Evolutionary conservation across 2,888 invertebrate species (phyloP).

Genomic region (Melolontha melolontha): DNA sequence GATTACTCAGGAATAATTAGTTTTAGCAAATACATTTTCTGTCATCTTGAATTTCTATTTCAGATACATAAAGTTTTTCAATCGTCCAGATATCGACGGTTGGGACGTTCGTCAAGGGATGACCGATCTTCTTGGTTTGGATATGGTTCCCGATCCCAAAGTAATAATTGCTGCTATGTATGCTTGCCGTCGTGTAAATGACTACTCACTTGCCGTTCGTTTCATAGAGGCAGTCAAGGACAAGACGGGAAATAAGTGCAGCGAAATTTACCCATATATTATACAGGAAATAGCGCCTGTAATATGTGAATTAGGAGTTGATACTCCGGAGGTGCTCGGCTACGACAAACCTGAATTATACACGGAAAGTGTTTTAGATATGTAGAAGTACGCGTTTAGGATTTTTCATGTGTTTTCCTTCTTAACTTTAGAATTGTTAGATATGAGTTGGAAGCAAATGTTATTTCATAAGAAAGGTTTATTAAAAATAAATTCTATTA

Average conservation of each 20-base stretch:
- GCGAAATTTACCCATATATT: slow-evolving; percentile 88
- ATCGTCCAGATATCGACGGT: slow-evolving; percentile 86
- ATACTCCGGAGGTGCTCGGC: slow-evolving; percentile 93
- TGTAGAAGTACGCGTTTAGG: slow-evolving; percentile 52
- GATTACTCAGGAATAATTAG: not conserved
- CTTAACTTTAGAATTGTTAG: no score
- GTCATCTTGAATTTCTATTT: slow-evolving; percentile 17
- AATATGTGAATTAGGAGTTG: slow-evolving; percentile 91
- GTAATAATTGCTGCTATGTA: slow-evolving; percentile 70
- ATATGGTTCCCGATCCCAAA: slow-evolving; percentile 72
- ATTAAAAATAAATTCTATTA: no score
- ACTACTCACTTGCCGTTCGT: slow-evolving; percentile 74
- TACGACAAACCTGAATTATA: slow-evolving; percentile 97
- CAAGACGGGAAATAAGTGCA: slow-evolving; percentile 82
- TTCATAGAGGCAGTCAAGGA: slow-evolving; percentile 91
- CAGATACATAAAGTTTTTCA: slow-evolving; percentile 86
- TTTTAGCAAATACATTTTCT: not conserved
- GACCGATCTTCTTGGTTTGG: slow-evolving; percentile 69
- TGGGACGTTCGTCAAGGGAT: slow-evolving; percentile 76
- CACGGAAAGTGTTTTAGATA: slow-evolving; percentile 77
- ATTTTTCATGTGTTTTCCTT: no score
- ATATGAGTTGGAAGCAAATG: no score
- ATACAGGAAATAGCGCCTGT: slow-evolving; percentile 92
- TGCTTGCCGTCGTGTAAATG: slow-evolving; percentile 76
- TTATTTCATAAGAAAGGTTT: no score